Percentiles rank a stretch among this genome's conserved stretches.
Evolutionary conservation across 2,113 vertebrate genomes (phyloP).

Genomic region (Pampusana beccarii): DNA sequence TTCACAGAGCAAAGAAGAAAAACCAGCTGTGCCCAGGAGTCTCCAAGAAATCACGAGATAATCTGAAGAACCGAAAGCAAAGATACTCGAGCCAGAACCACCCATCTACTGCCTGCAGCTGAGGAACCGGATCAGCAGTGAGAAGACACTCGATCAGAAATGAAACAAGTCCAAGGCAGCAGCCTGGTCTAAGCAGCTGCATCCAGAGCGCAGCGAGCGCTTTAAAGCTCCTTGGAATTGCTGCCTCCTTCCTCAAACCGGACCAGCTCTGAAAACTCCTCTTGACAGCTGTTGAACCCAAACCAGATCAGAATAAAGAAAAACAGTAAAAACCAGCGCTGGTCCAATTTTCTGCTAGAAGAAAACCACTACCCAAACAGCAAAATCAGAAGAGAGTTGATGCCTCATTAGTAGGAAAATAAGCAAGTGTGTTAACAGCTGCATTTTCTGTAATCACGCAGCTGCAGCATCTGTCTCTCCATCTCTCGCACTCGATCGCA

Average conservation of each 20-base stretch:
- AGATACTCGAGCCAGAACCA: not conserved
- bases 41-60: not conserved
- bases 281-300: not conserved
- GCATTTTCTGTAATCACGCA: constrained; percentile 49
- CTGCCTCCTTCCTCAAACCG: not conserved
- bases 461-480: constrained; percentile 66
- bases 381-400: constrained; percentile 39
- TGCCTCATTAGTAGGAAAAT: constrained; percentile 51
- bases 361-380: constrained; percentile 7
- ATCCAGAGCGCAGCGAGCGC: not conserved
- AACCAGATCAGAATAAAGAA: not conserved
- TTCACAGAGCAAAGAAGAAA: not conserved
- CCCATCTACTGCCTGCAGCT: not conserved
- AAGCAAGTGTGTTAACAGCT: constrained; percentile 61
- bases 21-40: not conserved
- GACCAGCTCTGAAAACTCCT: not conserved
- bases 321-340: not conserved
- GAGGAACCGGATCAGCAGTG: not conserved
- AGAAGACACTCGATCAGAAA: not conserved
- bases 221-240: not conserved
- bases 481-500: constrained; percentile 19
- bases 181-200: not conserved
- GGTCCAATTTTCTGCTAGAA: not conserved
- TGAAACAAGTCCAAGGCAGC: not conserved
- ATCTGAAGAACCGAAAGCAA: not conserved